Base-by-base conservation (phyloP, 2,888 invertebrate genomes). In the Galeruca laticollis region DNA sequence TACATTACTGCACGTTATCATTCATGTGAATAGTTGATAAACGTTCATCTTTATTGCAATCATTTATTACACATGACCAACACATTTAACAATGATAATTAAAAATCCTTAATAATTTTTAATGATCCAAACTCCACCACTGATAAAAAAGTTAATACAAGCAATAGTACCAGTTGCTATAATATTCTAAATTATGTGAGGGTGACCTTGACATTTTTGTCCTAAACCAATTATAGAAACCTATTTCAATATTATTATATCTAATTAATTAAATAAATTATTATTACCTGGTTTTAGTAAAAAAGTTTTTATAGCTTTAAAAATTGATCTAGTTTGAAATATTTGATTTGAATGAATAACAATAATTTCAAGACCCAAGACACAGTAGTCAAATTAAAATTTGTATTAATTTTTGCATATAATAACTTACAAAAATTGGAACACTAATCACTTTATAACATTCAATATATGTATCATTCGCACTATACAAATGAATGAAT, bases 171-270 rank as follows among this genome's bases (percentile, higher is more conserved):
- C 26, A 18, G 51, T 51, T 54, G 54, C 26, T 52, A 54, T 26
- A 10, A 26, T 21, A 31, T 54, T 54, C 13, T 54, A 54, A 54
- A 26, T n/a, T 26, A 54, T 15, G n/a, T 54, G 10, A 15, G 2
- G 33, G 35, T 61, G 62, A 35, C 65, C 65, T 18, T 65, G 65
- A 65, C 65, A 65, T 65, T 65, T 65, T 47, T 57, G 57, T 49
- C 37, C 64, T 13, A 52, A 5, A 21, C 20, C 54, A 37, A 64
- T 64, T 51, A 61, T 35, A 51, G 43, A 33, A 37, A 33, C 47
- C 47, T 40, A 31, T 56, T 64, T 56, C 37, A 64, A 43, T 43
- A 26, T 52, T 63, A 63, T 54, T 64, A 65, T 57, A 40, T 31
- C 10, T 21, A 65, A 65, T 47, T 26, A 47, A 65, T 65, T 65